These are phyloP conservation scores for Caenorhabditis sinica DNA, from an alignment of 2,888 invertebrate genomes.

Conservation along the genomic window DNA sequence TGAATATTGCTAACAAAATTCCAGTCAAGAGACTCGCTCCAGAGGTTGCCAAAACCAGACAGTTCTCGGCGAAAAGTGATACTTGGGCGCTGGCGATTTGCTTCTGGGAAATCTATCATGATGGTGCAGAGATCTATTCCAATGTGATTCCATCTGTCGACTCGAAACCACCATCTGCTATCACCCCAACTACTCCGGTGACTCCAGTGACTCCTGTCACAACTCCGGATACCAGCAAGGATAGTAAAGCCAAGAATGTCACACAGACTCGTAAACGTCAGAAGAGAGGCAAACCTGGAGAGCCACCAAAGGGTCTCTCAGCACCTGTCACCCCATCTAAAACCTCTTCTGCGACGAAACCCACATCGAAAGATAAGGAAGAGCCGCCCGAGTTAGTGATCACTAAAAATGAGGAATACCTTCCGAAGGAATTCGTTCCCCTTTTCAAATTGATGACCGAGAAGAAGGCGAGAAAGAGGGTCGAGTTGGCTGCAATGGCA, in stretches of 20 bases:
- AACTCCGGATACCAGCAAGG: background rate
- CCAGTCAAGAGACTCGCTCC: conserved; percentile 58
- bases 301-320: background rate
- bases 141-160: background rate
- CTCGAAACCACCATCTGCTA: background rate
- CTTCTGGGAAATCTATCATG: conserved; percentile 56
- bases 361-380: background rate
- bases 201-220: too few species aligned
- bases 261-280: background rate
- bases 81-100: conserved; percentile 50
- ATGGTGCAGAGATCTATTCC: conserved; percentile 45
- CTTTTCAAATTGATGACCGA: conserved; percentile 8
- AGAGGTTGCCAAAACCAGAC: conserved; percentile 2
- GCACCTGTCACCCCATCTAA: background rate
- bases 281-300: too few species aligned
- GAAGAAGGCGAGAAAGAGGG: background rate
- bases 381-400: background rate
- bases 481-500: background rate
- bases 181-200: too few species aligned
- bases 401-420: conserved; percentile 20
- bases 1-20: conserved; percentile 33
- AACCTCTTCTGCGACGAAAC: conserved; percentile 3
- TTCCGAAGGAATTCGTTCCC: too few species aligned
- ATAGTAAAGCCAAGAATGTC: background rate
- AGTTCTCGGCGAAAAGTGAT: conserved; percentile 51